These are phyloP conservation scores for Vanacampus margaritifer DNA, from an alignment of 2,113 vertebrate species.

Conservation along the genomic window DNA sequence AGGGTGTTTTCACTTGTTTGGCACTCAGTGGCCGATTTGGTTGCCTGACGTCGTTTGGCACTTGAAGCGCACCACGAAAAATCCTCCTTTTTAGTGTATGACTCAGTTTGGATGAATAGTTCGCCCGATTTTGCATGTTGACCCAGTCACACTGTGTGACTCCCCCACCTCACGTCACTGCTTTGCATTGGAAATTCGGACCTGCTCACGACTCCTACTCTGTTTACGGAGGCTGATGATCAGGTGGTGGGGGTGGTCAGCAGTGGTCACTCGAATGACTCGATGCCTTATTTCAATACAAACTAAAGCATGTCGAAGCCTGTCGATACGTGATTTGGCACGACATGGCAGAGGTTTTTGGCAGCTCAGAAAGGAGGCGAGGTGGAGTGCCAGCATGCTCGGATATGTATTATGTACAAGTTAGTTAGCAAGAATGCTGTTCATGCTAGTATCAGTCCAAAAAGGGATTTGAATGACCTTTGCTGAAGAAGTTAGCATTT, in stretches of 20 bases:
- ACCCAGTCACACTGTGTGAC: conserved; percentile 2
- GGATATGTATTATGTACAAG: conserved; percentile 42
- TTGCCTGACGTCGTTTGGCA: conserved; percentile 23
- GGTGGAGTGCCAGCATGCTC: conserved; percentile 39
- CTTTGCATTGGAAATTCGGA: conserved; percentile 78
- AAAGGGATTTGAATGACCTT: not conserved
- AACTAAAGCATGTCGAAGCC: conserved; percentile 66
- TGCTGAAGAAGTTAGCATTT: not conserved
- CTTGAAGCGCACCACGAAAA: conserved; percentile 6
- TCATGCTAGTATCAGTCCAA: not conserved
- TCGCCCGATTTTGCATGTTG: not conserved
- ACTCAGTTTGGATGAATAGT: conserved; percentile 13
- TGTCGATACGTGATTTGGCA: conserved; percentile 74
- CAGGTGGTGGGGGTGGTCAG: conserved; percentile 22
- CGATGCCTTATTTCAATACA: conserved; percentile 53
- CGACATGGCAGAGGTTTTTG: conserved; percentile 31
- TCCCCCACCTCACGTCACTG: conserved; percentile 43
- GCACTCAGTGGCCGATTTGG: conserved; percentile 39
- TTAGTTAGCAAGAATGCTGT: not conserved
- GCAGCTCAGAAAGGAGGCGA: conserved; percentile 19
- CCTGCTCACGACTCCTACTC: conserved; percentile 15
- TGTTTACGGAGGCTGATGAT: conserved; percentile 19
- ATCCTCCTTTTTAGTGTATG: conserved; percentile 11
- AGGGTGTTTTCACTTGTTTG: conserved; percentile 32
- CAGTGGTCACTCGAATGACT: conserved; percentile 36